A percentile compares a stretch with the other conserved stretches of the same genome.
Evolutionary conservation across 2,888 invertebrate species (phyloP).

Genomic region (Ommatoiulus sabulosus): DNA sequence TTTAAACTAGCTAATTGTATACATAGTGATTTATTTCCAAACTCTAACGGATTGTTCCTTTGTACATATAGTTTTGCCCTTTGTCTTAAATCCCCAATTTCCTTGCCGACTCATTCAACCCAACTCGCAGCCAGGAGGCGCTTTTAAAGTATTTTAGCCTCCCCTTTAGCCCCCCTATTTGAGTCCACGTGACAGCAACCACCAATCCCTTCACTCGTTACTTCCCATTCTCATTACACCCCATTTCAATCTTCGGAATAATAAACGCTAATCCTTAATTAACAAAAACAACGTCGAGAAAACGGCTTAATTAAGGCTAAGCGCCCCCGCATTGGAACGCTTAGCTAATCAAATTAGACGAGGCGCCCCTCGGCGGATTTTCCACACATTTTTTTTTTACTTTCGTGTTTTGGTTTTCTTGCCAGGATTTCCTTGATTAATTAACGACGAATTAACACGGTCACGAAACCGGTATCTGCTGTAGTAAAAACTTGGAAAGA

Average conservation of each 20-base stretch:
- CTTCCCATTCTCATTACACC: background rate
- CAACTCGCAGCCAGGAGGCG: background rate
- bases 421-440: background rate
- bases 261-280: slow-evolving; percentile 39
- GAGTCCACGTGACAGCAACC: background rate
- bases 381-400: background rate
- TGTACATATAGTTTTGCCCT: background rate
- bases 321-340: background rate
- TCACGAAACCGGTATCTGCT: background rate
- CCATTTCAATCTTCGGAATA: background rate
- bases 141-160: background rate
- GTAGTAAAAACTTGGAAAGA: background rate
- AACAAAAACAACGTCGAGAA: background rate
- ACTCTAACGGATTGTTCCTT: background rate
- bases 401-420: background rate
- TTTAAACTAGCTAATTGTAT: too few relatives aligned
- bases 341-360: background rate
- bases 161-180: background rate
- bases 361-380: slow-evolving; percentile 11
- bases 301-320: slow-evolving; percentile 24
- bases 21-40: too few relatives aligned
- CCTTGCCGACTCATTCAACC: background rate
- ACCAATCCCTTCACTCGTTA: background rate
- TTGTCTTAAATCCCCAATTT: background rate
- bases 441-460: background rate